These are phyloP conservation scores for Dinoponera quadriceps DNA, from an alignment of 1,140 invertebrate genomes.

Conservation along the genomic window DNA sequence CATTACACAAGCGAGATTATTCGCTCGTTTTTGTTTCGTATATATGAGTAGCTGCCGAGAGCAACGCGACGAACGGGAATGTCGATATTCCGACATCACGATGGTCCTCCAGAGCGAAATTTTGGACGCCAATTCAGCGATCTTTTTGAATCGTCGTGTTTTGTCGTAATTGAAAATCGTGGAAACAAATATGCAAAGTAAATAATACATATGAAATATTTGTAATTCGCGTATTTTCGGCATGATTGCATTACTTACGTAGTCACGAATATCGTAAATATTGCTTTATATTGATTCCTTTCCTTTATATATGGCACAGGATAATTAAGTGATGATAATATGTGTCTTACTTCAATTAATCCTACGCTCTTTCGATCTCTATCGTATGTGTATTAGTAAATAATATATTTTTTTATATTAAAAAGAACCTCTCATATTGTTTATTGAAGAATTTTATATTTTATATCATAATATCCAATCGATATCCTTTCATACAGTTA, in stretches of 20 bases:
- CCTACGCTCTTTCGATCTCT: background rate
- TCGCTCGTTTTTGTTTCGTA: slow-evolving; percentile 13
- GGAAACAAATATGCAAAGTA: background rate
- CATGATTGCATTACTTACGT: background rate
- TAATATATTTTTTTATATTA: background rate
- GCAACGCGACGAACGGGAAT: slow-evolving; percentile 28
- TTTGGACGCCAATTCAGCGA: slow-evolving; percentile 18
- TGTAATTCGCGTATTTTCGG: background rate
- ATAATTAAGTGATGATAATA: background rate
- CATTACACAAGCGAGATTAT: slow-evolving; percentile 43
- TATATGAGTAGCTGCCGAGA: slow-evolving; percentile 21
- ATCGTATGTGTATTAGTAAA: background rate
- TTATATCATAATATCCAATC: background rate
- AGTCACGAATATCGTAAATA: background rate
- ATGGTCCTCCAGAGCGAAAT: slow-evolving; percentile 15
- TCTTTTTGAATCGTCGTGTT: background rate
- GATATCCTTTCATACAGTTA: background rate
- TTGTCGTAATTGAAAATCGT: slow-evolving; percentile 16
- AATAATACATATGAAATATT: background rate
- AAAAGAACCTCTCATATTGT: background rate
- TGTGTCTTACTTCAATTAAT: too few species aligned
- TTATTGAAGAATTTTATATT: background rate
- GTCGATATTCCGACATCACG: slow-evolving; percentile 40
- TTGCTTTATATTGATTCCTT: background rate
- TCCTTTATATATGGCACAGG: too few species aligned